phyloP scores from a whole-genome alignment of 2,113 vertebrate genomes.

The Plecotus auritus region DNA sequence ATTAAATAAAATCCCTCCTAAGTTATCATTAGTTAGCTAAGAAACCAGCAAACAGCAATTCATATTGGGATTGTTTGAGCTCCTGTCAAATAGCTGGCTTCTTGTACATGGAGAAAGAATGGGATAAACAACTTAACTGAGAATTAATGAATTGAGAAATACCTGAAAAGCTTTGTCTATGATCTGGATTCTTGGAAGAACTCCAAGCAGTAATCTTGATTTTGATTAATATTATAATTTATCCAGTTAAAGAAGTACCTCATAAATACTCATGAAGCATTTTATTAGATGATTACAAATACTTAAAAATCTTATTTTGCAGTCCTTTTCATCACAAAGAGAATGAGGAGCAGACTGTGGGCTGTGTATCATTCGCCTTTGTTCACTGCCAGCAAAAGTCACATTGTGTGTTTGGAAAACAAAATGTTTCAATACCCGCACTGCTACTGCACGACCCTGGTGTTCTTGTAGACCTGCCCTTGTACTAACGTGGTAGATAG shows the following conservation, averaged over 20 bases:
- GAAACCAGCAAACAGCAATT: slow-evolving; percentile 77
- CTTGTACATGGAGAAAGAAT: slow-evolving; percentile 72
- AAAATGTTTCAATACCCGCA: background rate
- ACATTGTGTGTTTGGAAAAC: background rate
- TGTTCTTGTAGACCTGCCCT: background rate
- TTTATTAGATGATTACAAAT: slow-evolving; percentile 86
- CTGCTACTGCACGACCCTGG: background rate
- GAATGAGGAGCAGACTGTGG: background rate
- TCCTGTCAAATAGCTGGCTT: slow-evolving; percentile 76
- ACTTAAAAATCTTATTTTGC: slow-evolving; percentile 83
- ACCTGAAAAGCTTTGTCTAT: slow-evolving; percentile 77
- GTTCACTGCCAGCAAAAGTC: background rate
- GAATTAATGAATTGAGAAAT: slow-evolving; percentile 78
- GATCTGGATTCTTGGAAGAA: slow-evolving; percentile 74
- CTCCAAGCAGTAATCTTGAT: slow-evolving; percentile 79
- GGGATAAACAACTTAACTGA: slow-evolving; percentile 77
- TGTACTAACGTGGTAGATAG: background rate
- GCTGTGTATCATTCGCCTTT: background rate
- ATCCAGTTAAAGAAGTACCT: slow-evolving; percentile 80
- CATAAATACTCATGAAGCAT: slow-evolving; percentile 85
- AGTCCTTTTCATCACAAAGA: slow-evolving; percentile 70
- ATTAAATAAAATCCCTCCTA: background rate
- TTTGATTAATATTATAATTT: slow-evolving; percentile 85
- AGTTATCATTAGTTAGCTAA: slow-evolving; percentile 68
- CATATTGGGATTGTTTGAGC: slow-evolving; percentile 73